Conservation (phyloP, 2,888 invertebrate genomes). For the Chloroclystis v-ata region DNA sequence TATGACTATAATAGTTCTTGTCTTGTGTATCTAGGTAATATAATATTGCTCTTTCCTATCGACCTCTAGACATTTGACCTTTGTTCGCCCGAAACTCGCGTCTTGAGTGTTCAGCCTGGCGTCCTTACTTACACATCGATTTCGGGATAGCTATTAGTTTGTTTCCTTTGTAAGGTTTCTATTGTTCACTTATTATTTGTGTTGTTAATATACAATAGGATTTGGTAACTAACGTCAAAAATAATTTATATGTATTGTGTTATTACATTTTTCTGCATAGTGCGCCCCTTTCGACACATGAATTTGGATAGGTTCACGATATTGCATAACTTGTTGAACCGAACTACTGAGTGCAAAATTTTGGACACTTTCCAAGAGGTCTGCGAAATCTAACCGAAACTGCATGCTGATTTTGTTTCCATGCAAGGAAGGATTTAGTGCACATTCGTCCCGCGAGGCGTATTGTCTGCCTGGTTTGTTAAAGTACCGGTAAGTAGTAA, state of each 20-base stretch:
- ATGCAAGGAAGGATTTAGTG: slow-evolving; percentile 13
- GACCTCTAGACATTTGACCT: slow-evolving; percentile 70
- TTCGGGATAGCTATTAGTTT: slow-evolving; percentile 34
- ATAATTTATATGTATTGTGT: too few species aligned
- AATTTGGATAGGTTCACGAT: background rate
- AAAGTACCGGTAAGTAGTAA: too few species aligned
- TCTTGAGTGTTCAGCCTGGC: slow-evolving; percentile 28
- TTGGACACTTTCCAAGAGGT: slow-evolving; percentile 29
- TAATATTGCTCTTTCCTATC: slow-evolving; percentile 37
- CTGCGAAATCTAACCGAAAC: slow-evolving; percentile 18
- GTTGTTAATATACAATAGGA: background rate
- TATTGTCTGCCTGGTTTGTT: too few species aligned
- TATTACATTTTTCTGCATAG: too few species aligned
- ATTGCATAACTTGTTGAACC: slow-evolving; percentile 16
- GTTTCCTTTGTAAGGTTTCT: slow-evolving; percentile 17
- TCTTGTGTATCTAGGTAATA: slow-evolving; percentile 19
- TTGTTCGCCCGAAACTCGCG: slow-evolving; percentile 30
- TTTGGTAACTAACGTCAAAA: too few species aligned
- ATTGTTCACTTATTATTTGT: slow-evolving; percentile 3
- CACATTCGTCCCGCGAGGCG: too few species aligned
- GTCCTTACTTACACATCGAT: slow-evolving; percentile 33
- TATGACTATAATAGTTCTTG: background rate
- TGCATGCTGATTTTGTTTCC: slow-evolving; percentile 12
- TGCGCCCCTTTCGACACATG: slow-evolving; percentile 10
- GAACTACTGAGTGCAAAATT: slow-evolving; percentile 7